phyloP scores from a whole-genome alignment of 2,888 invertebrate species.

The Muschampia plurimacula region DNA sequence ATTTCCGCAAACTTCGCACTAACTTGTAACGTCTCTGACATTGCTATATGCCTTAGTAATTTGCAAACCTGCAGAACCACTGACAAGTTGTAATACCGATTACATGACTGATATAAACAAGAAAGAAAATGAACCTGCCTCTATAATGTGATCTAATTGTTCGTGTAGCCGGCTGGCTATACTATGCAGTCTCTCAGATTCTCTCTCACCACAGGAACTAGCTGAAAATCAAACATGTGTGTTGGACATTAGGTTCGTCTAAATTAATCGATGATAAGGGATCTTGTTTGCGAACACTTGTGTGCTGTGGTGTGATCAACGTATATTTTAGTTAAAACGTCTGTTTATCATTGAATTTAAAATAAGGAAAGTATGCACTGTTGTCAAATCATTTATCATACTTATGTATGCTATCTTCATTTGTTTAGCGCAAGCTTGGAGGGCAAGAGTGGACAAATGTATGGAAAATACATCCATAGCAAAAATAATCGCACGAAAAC shows the following conservation, averaged over 20 bases:
- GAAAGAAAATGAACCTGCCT: constrained; percentile 85
- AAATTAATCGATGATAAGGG: constrained; percentile 41
- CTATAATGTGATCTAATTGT: constrained; percentile 98
- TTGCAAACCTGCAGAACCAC: constrained; percentile 92
- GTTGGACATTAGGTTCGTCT: constrained; percentile 37
- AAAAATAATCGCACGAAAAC: no score
- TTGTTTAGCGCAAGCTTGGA: no score
- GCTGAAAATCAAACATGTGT: constrained; percentile 59
- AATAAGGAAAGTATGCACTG: no score
- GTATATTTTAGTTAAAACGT: constrained; percentile 18
- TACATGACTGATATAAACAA: constrained; percentile 9
- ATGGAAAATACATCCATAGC: no score
- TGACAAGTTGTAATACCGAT: constrained; percentile 19
- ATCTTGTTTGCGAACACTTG: constrained; percentile 51
- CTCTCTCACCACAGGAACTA: constrained; percentile 87
- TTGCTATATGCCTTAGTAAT: constrained; percentile 97
- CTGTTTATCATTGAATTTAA: constrained; percentile 16
- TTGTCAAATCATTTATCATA: no score
- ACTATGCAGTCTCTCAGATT: constrained; percentile 95
- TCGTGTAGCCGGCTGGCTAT: constrained; percentile 98
- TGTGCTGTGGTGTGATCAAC: constrained; percentile 46
- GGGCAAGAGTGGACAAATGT: no score
- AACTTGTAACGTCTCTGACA: constrained; percentile 97
- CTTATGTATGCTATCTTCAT: no score
- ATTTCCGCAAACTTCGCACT: constrained; percentile 98